A percentile compares a stretch with the other conserved stretches of the same genome.
phyloP scores from a whole-genome alignment of 1,140 invertebrate genomes.

The Drosophila sturtevanti region DNA sequence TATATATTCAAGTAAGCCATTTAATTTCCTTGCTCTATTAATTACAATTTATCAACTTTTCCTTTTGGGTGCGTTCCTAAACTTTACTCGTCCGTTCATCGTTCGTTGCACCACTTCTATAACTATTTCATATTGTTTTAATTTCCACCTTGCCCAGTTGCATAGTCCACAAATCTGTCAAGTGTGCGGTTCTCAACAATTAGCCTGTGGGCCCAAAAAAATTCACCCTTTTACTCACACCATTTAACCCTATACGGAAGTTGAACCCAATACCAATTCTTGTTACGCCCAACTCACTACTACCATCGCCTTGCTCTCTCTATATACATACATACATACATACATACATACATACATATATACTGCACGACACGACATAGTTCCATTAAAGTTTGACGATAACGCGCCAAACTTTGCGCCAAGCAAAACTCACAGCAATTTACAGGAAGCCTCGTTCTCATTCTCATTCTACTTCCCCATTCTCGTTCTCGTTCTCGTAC shows the following conservation, averaged over 20 bases:
- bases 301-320: neutral
- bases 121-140: slow-evolving; percentile 21
- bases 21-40: neutral
- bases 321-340: too few species aligned
- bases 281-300: neutral
- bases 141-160: slow-evolving; percentile 10
- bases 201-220: slow-evolving; percentile 1
- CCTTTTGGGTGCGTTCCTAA: neutral
- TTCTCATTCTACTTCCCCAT: neutral
- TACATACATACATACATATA: neutral
- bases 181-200: slow-evolving; percentile 13
- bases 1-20: neutral
- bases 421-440: slow-evolving; percentile 61
- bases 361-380: slow-evolving; percentile 65
- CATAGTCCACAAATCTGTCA: slow-evolving; percentile 20
- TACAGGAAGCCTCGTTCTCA: slow-evolving; percentile 44
- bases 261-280: neutral
- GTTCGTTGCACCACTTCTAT: slow-evolving; percentile 4
- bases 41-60: slow-evolving; percentile 1
- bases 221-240: neutral
- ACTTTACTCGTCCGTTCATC: too few species aligned
- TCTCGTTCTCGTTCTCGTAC: neutral
- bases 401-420: slow-evolving; percentile 68
- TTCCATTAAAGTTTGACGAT: slow-evolving; percentile 73
- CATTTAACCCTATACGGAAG: neutral